These are phyloP conservation scores for Steinernema scapterisci DNA, from an alignment of 2,888 invertebrate genomes.

Conservation along the genomic window DNA sequence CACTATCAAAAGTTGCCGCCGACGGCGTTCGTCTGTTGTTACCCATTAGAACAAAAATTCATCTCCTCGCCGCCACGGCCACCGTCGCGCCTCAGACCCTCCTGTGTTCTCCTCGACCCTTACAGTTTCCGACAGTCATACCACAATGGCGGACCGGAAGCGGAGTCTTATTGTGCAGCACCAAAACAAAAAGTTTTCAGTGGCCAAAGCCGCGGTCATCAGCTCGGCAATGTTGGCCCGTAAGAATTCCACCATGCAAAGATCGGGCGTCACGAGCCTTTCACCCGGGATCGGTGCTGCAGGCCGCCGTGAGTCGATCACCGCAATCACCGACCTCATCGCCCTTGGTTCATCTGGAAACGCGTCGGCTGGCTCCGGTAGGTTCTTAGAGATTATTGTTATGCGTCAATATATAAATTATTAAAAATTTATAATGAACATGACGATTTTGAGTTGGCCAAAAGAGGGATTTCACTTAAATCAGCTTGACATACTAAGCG, in stretches of 20 bases:
- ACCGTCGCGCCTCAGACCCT: not conserved
- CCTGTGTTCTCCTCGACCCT: no score
- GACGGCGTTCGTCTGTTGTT: constrained; percentile 13
- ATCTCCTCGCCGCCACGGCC: not conserved
- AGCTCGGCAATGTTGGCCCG: constrained; percentile 60
- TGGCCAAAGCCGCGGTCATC: constrained; percentile 61
- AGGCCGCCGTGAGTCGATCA: constrained; percentile 40
- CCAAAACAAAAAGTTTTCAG: constrained; percentile 47
- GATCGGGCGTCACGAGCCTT: not conserved
- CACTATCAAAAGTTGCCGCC: constrained; percentile 29
- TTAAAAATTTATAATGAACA: no score
- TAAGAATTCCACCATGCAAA: constrained; percentile 49
- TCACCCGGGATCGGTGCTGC: not conserved
- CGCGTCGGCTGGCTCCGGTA: constrained; percentile 7
- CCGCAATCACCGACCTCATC: constrained; percentile 44
- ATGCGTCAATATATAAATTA: no score
- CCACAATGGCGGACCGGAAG: constrained; percentile 23
- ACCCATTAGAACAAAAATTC: not conserved
- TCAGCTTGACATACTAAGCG: no score
- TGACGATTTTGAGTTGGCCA: no score
- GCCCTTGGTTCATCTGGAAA: constrained; percentile 28
- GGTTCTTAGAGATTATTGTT: not conserved
- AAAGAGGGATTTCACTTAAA: no score
- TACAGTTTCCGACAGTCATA: not conserved
- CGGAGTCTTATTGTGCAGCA: constrained; percentile 34